Conservation (phyloP, 2,888 invertebrate genomes). For the Eupithecia centaureata region DNA sequence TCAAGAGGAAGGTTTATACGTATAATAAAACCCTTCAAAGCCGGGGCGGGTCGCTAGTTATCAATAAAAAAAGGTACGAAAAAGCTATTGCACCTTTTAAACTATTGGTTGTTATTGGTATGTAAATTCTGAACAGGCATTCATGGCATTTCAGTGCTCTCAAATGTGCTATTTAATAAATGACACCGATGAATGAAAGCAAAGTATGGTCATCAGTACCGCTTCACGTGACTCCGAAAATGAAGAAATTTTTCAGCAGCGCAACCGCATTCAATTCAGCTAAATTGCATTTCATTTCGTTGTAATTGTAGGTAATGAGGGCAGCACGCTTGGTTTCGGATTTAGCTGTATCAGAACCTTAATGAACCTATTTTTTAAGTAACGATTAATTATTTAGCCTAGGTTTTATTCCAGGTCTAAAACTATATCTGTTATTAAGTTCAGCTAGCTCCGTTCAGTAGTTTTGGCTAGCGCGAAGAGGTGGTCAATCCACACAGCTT, state of each 20-base stretch:
- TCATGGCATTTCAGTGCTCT: not conserved
- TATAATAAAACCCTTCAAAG: too few relatives aligned
- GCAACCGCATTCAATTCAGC: conserved; percentile 65
- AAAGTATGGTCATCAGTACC: conserved; percentile 2
- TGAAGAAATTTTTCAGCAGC: conserved; percentile 65
- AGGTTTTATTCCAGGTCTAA: not conserved
- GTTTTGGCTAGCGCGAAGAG: too few relatives aligned
- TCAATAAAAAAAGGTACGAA: not conserved
- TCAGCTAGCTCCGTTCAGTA: too few relatives aligned
- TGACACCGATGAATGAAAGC: not conserved
- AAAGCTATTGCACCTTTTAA: not conserved
- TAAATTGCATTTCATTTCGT: conserved; percentile 73
- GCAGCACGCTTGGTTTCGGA: conserved; percentile 41
- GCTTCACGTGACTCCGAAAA: conserved; percentile 29
- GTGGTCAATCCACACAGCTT: too few relatives aligned
- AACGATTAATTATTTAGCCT: too few relatives aligned
- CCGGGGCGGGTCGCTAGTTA: too few relatives aligned
- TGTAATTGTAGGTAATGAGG: conserved; percentile 58
- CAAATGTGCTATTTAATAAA: not conserved
- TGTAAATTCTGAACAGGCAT: not conserved
- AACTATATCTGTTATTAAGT: too few relatives aligned
- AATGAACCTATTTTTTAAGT: too few relatives aligned
- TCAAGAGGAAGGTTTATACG: too few relatives aligned
- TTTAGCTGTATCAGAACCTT: conserved; percentile 4
- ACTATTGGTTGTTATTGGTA: not conserved